A percentile compares a stretch with the other conserved stretches of the same genome.
phyloP scores from a whole-genome alignment of 2,888 invertebrate genomes.

The Cecidostiba fungosa region DNA sequence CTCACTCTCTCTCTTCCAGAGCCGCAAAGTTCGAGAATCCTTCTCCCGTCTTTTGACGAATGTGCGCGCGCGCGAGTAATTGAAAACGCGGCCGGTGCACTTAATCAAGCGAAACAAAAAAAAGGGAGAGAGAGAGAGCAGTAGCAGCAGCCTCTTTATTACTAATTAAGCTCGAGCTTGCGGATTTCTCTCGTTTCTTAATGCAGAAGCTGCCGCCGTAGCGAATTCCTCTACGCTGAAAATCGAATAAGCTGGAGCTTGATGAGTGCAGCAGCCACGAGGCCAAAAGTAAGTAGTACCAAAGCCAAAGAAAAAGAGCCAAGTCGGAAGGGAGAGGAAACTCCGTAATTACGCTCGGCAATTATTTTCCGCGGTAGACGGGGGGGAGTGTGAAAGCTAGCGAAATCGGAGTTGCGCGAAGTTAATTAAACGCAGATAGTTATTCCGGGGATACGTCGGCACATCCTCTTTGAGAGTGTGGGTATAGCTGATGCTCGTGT shows the following conservation, averaged over 20 bases:
- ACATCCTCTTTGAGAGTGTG: not conserved
- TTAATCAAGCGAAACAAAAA: slow-evolving; percentile 45
- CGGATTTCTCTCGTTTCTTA: not conserved
- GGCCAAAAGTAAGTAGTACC: slow-evolving; percentile 20
- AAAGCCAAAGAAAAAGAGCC: slow-evolving; percentile 33
- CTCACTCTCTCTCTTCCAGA: not conserved
- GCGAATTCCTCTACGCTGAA: not conserved
- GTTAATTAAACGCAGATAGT: slow-evolving; percentile 74
- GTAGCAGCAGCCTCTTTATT: slow-evolving; percentile 24
- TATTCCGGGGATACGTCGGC: slow-evolving; percentile 60
- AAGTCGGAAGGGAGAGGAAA: slow-evolving; percentile 63
- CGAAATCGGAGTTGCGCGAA: slow-evolving; percentile 72
- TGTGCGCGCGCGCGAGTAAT: slow-evolving; percentile 28
- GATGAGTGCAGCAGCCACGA: slow-evolving; percentile 5
- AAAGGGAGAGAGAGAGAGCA: not conserved
- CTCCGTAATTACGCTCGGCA: slow-evolving; percentile 73
- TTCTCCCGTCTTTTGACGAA: slow-evolving; percentile 1
- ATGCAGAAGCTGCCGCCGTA: not conserved
- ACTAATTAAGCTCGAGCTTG: slow-evolving; percentile 47
- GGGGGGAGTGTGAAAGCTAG: slow-evolving; percentile 45
- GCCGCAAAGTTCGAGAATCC: not conserved
- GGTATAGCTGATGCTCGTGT: not conserved
- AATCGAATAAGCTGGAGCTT: slow-evolving; percentile 7
- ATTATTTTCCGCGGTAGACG: slow-evolving; percentile 70
- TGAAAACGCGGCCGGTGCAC: slow-evolving; percentile 44